phyloP scores from a whole-genome alignment of 1,140 invertebrate genomes.

The Drosophila malerkotliana region DNA sequence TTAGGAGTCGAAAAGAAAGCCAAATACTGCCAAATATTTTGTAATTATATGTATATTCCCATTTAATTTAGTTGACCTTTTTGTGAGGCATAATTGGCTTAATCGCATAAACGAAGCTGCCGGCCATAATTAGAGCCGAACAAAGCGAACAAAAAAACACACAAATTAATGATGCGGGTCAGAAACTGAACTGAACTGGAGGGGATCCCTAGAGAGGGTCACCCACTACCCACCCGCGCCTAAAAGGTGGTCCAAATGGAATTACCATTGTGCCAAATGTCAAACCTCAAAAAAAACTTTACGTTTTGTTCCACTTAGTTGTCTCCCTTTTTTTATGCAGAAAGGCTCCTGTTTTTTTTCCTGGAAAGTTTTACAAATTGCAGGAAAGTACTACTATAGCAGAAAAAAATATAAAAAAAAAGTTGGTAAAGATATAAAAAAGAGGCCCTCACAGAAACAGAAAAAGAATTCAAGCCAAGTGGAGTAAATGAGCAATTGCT shows the following conservation, averaged over 20 bases:
- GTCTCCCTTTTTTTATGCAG: constrained; percentile 46
- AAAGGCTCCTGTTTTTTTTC: constrained; percentile 15
- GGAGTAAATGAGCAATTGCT: constrained; percentile 76
- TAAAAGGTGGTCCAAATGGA: constrained; percentile 58
- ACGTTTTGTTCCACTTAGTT: constrained; percentile 53
- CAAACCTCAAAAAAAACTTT: constrained; percentile 69
- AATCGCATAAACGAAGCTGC: constrained; percentile 52
- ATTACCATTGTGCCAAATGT: constrained; percentile 71
- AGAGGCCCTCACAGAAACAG: constrained; percentile 5
- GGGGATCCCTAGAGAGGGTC: constrained; percentile 11
- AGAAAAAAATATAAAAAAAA: constrained; percentile 35
- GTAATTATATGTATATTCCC: constrained; percentile 18
- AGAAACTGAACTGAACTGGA: neutral
- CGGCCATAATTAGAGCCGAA: constrained; percentile 54
- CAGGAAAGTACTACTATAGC: constrained; percentile 17
- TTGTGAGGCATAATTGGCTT: constrained; percentile 35
- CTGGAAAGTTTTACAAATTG: constrained; percentile 52
- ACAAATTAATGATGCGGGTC: constrained; percentile 78
- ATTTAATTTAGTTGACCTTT: constrained; percentile 45
- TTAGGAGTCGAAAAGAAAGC: neutral
- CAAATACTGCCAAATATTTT: neutral
- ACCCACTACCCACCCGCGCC: constrained; percentile 3
- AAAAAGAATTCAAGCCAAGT: neutral
- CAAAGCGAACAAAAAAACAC: constrained; percentile 34
- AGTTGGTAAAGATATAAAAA: constrained; percentile 14